These are phyloP conservation scores for Tapirus indicus DNA, from an alignment of 2,797 vertebrate species.

Conservation along the genomic window DNA sequence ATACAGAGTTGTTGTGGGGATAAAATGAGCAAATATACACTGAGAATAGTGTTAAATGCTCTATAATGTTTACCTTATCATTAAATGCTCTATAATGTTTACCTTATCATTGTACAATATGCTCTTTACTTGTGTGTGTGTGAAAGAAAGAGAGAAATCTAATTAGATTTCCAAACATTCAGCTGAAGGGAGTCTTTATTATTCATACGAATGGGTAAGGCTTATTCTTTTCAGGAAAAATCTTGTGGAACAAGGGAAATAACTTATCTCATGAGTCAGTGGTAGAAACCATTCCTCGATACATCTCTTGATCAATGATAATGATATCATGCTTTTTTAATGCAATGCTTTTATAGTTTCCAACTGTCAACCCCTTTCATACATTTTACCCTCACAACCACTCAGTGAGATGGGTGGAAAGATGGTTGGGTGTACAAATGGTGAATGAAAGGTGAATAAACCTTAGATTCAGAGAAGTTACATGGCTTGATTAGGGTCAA, in stretches of 20 bases:
- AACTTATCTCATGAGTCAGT: conserved; percentile 61
- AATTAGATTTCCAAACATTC: conserved; percentile 61
- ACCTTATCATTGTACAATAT: not conserved
- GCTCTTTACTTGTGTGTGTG: not conserved
- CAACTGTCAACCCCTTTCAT: conserved; percentile 64
- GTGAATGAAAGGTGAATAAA: conserved; percentile 39
- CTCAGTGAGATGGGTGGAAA: not conserved
- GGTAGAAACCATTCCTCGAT: conserved; percentile 71
- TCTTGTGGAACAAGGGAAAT: conserved; percentile 56
- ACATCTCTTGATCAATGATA: conserved; percentile 56
- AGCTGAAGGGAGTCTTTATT: not conserved
- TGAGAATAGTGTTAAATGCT: not conserved
- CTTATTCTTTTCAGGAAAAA: conserved; percentile 55
- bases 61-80: not conserved
- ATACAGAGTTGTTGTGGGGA: not conserved
- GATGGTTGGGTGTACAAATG: conserved; percentile 1
- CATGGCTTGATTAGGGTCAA: conserved; percentile 21
- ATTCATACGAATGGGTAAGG: conserved; percentile 4
- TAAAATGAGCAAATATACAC: not conserved
- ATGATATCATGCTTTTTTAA: conserved; percentile 56
- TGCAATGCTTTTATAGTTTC: conserved; percentile 43
- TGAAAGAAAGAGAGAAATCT: not conserved
- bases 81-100: too few species aligned
- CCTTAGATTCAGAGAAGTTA: conserved; percentile 47
- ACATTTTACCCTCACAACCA: conserved; percentile 57